Evolutionary conservation across 2,113 vertebrate species (phyloP), one percentile per base, ranked within the genome.

Genomic region (Hucho hucho): DNA sequence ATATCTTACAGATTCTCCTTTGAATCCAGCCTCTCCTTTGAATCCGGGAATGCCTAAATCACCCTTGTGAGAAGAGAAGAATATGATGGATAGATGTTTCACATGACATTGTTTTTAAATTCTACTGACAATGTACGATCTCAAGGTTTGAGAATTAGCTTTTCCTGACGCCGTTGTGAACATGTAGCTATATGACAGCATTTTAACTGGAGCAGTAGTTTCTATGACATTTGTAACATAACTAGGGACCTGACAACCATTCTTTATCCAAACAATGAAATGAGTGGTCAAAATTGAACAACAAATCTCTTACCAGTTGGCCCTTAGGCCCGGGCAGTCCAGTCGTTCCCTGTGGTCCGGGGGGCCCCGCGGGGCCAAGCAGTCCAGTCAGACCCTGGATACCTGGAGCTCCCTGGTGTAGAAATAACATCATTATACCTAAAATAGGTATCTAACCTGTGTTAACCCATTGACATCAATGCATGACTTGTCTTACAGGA

Each of bases 1-100:
- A 7, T 69, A 3, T 86, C 94, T 94, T 92, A 99, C 98, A 67
- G 90, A 85, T 90, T 99, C 97, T 79, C 98, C 98, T 92, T 99
- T 99, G 18, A 93, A 82, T 76, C 98, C 98, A 80, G 91, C 89
- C 82, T 99, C 98, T 94, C 98, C 98, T 93, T 99, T 99, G 78
- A 96, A 94, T 83, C 98, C 98, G 56, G 93, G 84, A 11, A 95
- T 84, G 69, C 98, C 98, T 25, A 83, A 89, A 18, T 98, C 96
- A 70, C 98, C 98, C 98, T 99, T 99, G 82, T 24, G 76, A 72
- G 28, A n/a, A 58, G 24, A 64, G 20, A 61, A 24, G 58, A 24
- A 53, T 58, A 22, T 7, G 16, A 18, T 59, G 6, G 3, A 75
- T 13, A 59, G 18, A 37, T 49, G 24, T 29, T 72, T 68, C 9